Evolutionary conservation across 2,888 invertebrate species (phyloP), one percentile per base, ranked within the genome.

Genomic region (Chloroclystis v-ata): DNA sequence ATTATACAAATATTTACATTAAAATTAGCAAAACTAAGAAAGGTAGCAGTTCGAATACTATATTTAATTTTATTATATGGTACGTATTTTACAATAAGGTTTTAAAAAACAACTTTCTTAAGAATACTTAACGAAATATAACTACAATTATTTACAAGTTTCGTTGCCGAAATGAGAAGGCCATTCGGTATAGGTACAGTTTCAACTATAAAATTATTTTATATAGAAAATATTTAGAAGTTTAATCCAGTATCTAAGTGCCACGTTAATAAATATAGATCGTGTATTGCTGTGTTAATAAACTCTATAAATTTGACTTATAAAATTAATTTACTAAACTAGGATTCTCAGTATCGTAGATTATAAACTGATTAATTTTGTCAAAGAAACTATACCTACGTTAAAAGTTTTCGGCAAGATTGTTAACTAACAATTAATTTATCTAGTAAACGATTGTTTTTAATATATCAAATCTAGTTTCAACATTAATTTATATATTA

Each of bases 101-200:
- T n/a, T n/a, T n/a, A n/a, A n/a, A n/a, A n/a, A 20, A 2, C 20
- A 5, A 4, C 5, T 20, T 20, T 20, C 20, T 20, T 20, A 20
- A 20, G 2, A 20, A 20, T 20, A 2, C 20, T 20, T 4, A 20
- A 20, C 5, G 2, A 20, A 20, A 20, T 20, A 4, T 4, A 20
- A 4, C 20, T 20, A 20, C 41, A 63, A 67, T n/a, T 67, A 72
- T 70, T 63, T 71, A 72, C 69, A 69, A 60, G 55, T 58, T 56
- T 57, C 54, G 65, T 61, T 60, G 59, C 61, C 63, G 61, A 66
- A 69, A 65, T 64, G 57, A 63, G 63, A 71, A 72, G 66, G 67
- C 68, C 64, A 61, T 69, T 63, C n/a, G 54, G 59, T 54, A 63
- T 66, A 65, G 66, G 64, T 67, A 66, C 62, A 66, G 59, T 67